Evolutionary conservation across 2,888 invertebrate genomes (phyloP).

Genomic region (Miltochrista miniata): DNA sequence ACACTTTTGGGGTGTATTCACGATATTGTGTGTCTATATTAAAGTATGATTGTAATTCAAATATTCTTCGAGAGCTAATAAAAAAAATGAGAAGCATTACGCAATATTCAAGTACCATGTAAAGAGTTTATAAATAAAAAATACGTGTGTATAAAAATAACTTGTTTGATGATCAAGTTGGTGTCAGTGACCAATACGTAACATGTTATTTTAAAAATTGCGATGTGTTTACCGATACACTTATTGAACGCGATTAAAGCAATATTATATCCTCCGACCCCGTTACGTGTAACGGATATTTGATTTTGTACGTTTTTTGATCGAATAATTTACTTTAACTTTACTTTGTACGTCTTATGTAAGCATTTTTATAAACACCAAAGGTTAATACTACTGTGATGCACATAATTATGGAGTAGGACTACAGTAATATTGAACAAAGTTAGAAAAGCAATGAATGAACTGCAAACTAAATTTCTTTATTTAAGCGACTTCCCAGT

Average conservation of each 20-base stretch:
- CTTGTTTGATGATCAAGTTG: background rate
- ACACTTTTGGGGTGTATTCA: too few relatives aligned
- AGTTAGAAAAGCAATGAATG: too few relatives aligned
- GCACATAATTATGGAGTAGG: too few relatives aligned
- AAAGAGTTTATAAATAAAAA: background rate
- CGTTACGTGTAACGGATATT: conserved; percentile 12
- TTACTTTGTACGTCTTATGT: background rate
- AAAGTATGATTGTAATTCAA: too few relatives aligned
- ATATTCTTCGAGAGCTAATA: background rate
- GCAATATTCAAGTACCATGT: background rate
- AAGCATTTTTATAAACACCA: too few relatives aligned
- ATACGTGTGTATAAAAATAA: background rate
- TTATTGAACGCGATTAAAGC: conserved; percentile 5
- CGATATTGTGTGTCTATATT: too few relatives aligned
- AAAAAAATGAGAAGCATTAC: background rate
- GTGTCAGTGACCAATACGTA: conserved; percentile 9
- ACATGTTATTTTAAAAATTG: conserved; percentile 13
- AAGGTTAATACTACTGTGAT: too few relatives aligned
- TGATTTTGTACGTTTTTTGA: background rate
- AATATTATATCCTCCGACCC: conserved; percentile 4
- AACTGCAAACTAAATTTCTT: too few relatives aligned
- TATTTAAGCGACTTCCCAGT: too few relatives aligned
- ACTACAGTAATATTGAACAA: too few relatives aligned
- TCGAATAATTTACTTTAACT: background rate
- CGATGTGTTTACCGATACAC: conserved; percentile 7